phyloP scores from a whole-genome alignment of 2,888 invertebrate species.

The Melinopterus prodromus region DNA sequence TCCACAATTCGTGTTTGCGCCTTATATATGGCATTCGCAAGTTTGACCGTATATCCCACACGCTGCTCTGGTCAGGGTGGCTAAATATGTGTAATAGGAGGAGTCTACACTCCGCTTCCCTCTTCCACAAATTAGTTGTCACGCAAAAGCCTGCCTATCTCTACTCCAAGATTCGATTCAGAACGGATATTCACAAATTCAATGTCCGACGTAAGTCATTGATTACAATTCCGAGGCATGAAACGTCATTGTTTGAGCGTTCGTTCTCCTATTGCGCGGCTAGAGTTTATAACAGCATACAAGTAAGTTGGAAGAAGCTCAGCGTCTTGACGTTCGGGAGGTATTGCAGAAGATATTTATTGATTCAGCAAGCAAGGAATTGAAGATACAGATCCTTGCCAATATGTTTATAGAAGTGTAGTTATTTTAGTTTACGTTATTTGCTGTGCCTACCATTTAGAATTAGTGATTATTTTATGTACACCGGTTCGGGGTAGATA shows the following conservation, averaged over 20 bases:
- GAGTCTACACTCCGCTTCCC: not conserved
- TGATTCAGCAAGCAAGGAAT: too few relatives aligned
- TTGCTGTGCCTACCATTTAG: too few relatives aligned
- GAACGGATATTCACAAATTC: not conserved
- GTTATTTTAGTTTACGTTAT: too few relatives aligned
- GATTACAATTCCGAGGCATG: not conserved
- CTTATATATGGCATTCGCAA: not conserved
- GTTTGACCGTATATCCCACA: not conserved
- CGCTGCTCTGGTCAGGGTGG: not conserved
- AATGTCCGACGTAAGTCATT: not conserved
- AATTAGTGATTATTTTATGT: too few relatives aligned
- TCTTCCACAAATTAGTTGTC: not conserved
- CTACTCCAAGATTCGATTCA: not conserved
- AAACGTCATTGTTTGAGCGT: not conserved
- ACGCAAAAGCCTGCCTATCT: not conserved
- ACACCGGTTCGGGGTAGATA: too few relatives aligned
- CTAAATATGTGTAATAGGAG: not conserved
- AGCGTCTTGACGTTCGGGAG: too few relatives aligned
- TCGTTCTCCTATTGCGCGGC: conserved; percentile 4
- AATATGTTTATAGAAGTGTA: too few relatives aligned
- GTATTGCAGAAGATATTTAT: too few relatives aligned
- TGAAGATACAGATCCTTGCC: too few relatives aligned
- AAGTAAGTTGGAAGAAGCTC: too few relatives aligned
- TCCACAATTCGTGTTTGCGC: not conserved
- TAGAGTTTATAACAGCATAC: not conserved